Evolutionary conservation across 2,888 invertebrate species (phyloP).

Genomic region (Arenicola marina): DNA sequence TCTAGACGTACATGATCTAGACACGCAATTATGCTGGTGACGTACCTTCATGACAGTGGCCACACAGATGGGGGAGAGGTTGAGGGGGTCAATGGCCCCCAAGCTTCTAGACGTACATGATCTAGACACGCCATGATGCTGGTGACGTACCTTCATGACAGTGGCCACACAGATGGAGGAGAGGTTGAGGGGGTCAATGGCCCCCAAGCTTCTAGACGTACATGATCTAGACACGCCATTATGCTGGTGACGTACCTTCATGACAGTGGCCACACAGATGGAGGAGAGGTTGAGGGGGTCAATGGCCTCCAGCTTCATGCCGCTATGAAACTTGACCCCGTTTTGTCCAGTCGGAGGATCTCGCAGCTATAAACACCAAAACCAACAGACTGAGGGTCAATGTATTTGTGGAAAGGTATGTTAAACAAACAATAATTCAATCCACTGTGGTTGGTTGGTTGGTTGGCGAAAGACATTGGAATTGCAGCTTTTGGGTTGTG

Average conservation of each 20-base stretch:
- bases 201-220: no score
- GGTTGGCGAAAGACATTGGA: no score
- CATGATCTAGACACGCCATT: no score
- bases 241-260: slow-evolving; percentile 75
- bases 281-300: slow-evolving; percentile 94
- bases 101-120: no score
- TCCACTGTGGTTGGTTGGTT: no score
- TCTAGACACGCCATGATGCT: no score
- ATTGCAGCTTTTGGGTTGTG: no score
- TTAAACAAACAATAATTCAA: no score
- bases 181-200: slow-evolving; percentile 93
- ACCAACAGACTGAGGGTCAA: no score
- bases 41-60: slow-evolving; percentile 87
- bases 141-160: slow-evolving; percentile 79
- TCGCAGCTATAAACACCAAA: neutral
- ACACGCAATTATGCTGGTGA: no score
- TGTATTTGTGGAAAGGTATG: no score
- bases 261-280: slow-evolving; percentile 93
- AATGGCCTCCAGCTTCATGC: slow-evolving; percentile 96
- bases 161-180: slow-evolving; percentile 95
- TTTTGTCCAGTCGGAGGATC: slow-evolving; percentile 4
- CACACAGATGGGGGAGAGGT: slow-evolving; percentile 90
- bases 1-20: no score
- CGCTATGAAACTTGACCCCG: slow-evolving; percentile 70
- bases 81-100: slow-evolving; percentile 96